Percentiles rank a stretch among this genome's conserved stretches.
These are phyloP conservation scores for Ondatra zibethicus DNA, from an alignment of 2,113 vertebrate species.

Conservation along the genomic window DNA sequence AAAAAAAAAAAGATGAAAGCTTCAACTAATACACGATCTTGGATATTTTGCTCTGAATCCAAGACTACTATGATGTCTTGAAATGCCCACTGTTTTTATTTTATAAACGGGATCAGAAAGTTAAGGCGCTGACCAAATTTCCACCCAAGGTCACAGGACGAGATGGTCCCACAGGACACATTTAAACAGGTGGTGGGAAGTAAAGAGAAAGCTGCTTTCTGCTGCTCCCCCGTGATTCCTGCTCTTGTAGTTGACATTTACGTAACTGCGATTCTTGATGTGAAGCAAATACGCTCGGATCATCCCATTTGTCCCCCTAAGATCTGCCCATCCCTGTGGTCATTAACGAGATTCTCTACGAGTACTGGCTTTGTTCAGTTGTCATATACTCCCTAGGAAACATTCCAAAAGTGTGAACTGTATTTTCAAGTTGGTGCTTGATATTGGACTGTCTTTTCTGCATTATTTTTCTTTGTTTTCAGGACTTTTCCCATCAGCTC, in stretches of 20 bases:
- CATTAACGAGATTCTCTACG: neutral
- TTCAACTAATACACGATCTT: neutral
- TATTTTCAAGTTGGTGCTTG: neutral
- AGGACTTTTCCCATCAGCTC: neutral
- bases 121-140: neutral
- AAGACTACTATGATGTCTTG: neutral
- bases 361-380: neutral
- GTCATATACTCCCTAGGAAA: neutral
- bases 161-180: neutral
- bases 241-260: neutral
- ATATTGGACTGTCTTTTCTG: neutral
- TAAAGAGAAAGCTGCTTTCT: neutral
- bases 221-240: neutral
- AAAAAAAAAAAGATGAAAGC: neutral
- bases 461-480: neutral
- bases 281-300: neutral
- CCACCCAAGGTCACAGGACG: neutral
- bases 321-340: neutral
- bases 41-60: neutral
- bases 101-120: neutral
- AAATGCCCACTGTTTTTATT: neutral
- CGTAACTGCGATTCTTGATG: neutral
- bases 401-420: neutral
- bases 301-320: neutral
- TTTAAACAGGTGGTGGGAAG: neutral